phyloP scores from a whole-genome alignment of 2,113 vertebrate genomes.

The Diglossa brunneiventris region DNA sequence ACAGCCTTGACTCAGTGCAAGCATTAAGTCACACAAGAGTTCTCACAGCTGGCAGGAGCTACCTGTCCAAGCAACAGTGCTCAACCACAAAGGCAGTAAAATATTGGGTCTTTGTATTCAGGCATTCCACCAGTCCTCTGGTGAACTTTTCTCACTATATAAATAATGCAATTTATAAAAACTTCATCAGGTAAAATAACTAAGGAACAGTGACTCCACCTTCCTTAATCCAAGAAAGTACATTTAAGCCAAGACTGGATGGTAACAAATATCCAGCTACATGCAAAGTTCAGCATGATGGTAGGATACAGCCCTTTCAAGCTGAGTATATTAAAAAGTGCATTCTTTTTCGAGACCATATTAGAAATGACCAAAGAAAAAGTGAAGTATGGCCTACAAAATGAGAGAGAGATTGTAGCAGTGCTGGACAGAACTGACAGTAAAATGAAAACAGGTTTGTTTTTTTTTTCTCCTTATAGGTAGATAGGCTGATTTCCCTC shows the following conservation, averaged over 20 bases:
- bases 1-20: neutral
- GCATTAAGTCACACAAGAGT: neutral
- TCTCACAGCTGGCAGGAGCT: neutral
- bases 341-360: neutral
- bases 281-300: neutral
- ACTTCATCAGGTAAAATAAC: neutral
- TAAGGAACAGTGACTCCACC: neutral
- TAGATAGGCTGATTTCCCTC: neutral
- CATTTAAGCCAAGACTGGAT: neutral
- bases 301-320: neutral
- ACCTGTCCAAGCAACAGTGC: neutral
- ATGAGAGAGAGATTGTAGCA: neutral
- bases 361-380: neutral
- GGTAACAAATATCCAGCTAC: neutral
- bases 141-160: neutral
- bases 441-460: neutral
- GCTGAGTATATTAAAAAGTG: neutral
- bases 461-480: neutral
- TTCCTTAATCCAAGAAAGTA: neutral
- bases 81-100: neutral
- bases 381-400: neutral
- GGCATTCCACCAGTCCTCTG: neutral
- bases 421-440: neutral
- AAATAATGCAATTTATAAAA: conserved; percentile 13
- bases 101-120: neutral